Base-by-base conservation (phyloP, 30 jellyfish, hydroid and myxozoan species). In the Hydractinia symbiolongicarpus region DNA sequence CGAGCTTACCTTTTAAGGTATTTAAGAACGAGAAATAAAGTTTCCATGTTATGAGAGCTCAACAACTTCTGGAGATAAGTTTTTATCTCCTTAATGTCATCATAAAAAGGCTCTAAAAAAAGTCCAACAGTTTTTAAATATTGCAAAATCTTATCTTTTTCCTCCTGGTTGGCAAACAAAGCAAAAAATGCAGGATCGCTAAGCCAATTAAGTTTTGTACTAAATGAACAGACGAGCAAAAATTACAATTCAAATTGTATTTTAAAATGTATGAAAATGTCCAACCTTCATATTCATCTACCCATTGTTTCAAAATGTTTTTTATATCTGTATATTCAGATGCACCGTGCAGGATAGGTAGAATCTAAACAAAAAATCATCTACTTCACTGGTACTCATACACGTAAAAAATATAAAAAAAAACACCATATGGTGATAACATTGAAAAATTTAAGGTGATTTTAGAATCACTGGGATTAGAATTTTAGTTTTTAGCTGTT, bases 281-380 rank as follows among this genome's bases (percentile, higher is more conserved):
- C 15, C 19, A 6, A 64, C 74, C 74, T 64, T 64, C 74, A 13
- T 64, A 64, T 64, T 64, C 74, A n/a, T 64, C 52, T n/a, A 13
- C 40, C 74, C 74, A 64, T 64, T 9, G 19, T 64, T 6, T 44
- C 17, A 64, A 64, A 0, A 64, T 6, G 40, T 64, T 51, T 64
- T 64, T 64, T 0, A 64, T 6, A 64, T 64, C 74, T n/a, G 74
- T 7, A 64, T n/a, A 64, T 44, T 51, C 40, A n/a, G 74, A 64
- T 64, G 40, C 16, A 13, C 74, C 74, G 17, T 51, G 40, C 2
- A 64, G 74, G 19, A n/a, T 51, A n/a, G 74, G 74, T 2, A 64
- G 40, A 64, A 64, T 51, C 74, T 64, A 51, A 64, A 64, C 0
- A 64, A n/a, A 30, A 30, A 30, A 30, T 30, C 44, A 30, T 30